phyloP scores from a whole-genome alignment of 2,797 vertebrate genomes.

The Menidia menidia region DNA sequence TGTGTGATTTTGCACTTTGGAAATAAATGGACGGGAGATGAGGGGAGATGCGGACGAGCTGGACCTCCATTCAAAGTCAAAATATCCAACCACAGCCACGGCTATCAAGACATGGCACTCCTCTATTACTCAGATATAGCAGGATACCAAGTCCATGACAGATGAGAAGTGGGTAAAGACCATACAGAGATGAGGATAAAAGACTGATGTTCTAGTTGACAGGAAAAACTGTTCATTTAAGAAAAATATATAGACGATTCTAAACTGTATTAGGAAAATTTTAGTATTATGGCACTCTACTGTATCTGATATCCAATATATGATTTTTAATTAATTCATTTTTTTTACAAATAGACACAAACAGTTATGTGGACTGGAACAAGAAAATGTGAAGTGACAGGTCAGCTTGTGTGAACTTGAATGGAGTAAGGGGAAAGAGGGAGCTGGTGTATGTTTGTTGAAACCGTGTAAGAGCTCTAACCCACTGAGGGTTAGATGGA shows the following conservation, averaged over 20 bases:
- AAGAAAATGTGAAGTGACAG: slow-evolving; percentile 47
- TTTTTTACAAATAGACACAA: slow-evolving; percentile 19
- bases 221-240: slow-evolving; percentile 26
- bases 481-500: slow-evolving; percentile 25
- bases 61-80: slow-evolving; percentile 31
- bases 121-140: slow-evolving; percentile 49
- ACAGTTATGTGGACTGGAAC: slow-evolving; percentile 1
- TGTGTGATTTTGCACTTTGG: neutral
- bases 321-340: slow-evolving; percentile 22
- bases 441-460: slow-evolving; percentile 5
- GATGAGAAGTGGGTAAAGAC: slow-evolving; percentile 35
- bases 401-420: slow-evolving; percentile 38
- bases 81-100: slow-evolving; percentile 42
- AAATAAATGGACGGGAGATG: neutral
- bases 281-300: slow-evolving; percentile 17
- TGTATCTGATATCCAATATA: slow-evolving; percentile 19
- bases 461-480: neutral
- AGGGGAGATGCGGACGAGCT: slow-evolving; percentile 12
- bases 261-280: slow-evolving; percentile 4
- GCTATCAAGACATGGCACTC: slow-evolving; percentile 52
- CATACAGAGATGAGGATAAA: slow-evolving; percentile 22
- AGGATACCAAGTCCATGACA: slow-evolving; percentile 51
- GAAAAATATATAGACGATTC: neutral
- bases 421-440: slow-evolving; percentile 16
- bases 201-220: slow-evolving; percentile 20